Evolutionary conservation across 2,888 invertebrate genomes (phyloP), one percentile per base, ranked within the genome.

Genomic region (Agrilus mali): DNA sequence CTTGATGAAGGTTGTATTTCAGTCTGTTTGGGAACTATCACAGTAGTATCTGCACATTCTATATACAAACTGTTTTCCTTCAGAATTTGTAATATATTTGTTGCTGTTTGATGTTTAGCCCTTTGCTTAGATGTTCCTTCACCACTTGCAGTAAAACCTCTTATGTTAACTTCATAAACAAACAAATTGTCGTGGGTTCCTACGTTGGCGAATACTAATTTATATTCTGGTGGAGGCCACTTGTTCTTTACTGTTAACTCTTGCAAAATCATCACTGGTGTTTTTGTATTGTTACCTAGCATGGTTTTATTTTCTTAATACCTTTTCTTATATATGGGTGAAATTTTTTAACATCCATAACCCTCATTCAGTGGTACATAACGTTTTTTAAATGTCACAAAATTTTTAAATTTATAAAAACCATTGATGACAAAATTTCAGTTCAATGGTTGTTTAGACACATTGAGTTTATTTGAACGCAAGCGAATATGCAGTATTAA

Each of bases 211-310:
- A 48, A 47, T 3, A 61, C 54, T 35, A 65, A 47, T 32, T 59
- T 68, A 54, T 78, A 82, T 43, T 59, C 58, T 2, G 75, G 74
- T 0, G 78, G 77, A 1, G 64, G 55, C 14, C 59, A 55, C 0
- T 67, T 65, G 16, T 66, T 60, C 52, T 77, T 75, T 5, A 74
- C 66, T 64, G 78, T 74, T 64, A 78, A 68, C 60, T 82, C 82
- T 58, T 81, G 80, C 13, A 82, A 64, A 3, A 79, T 71, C 35
- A 80, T 77, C 6, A 77, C 74, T 1, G 80, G 75, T 1, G 79
- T 81, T 62, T 82, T 81, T 53, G 69, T 68, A 43, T 51, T 58
- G 38, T 45, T 53, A 12, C 47, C 43, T 50, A 50, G 2, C 27
- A 27, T 27, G 27, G 3, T 27, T 27, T 27, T 47, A 2, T 42